These are phyloP conservation scores for Nannoperca australis DNA, from an alignment of 2,797 vertebrate genomes.

Conservation along the genomic window DNA sequence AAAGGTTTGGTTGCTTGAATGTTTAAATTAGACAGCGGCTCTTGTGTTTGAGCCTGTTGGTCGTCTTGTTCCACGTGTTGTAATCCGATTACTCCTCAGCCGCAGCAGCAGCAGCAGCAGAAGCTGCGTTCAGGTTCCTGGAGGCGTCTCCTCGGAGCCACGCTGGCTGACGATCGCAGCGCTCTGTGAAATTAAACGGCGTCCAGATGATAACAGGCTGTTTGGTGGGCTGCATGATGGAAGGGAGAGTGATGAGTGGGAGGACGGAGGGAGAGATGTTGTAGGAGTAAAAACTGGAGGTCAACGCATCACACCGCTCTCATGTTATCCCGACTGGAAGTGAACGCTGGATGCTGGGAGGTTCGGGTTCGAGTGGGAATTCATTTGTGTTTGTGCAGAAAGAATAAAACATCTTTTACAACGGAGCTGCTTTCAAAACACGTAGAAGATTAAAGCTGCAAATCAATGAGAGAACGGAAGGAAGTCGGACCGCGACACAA, in stretches of 20 bases:
- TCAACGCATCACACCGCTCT: constrained; percentile 58
- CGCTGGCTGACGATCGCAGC: constrained; percentile 28
- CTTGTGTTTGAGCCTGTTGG: not conserved
- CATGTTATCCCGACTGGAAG: constrained; percentile 42
- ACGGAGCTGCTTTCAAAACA: not conserved
- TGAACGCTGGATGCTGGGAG: constrained; percentile 18
- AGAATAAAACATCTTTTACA: constrained; percentile 42
- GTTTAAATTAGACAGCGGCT: too few relatives aligned
- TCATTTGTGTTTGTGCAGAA: constrained; percentile 25
- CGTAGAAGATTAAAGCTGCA: too few relatives aligned
- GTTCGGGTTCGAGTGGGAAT: constrained; percentile 13
- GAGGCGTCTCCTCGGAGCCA: constrained; percentile 19
- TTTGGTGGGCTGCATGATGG: constrained; percentile 45
- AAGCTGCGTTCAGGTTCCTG: not conserved
- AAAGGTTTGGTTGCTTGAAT: too few relatives aligned
- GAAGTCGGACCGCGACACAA: not conserved
- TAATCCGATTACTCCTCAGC: not conserved
- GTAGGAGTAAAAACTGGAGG: constrained; percentile 66
- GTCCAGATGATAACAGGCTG: constrained; percentile 38
- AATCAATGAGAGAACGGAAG: constrained; percentile 19
- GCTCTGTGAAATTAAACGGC: constrained; percentile 49
- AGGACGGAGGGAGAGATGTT: constrained; percentile 53
- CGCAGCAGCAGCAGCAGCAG: too few relatives aligned
- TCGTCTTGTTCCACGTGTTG: not conserved
- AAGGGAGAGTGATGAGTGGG: constrained; percentile 60